Evolutionary conservation across 2,113 vertebrate species (phyloP).

Genomic region (Ceratotherium simum): DNA sequence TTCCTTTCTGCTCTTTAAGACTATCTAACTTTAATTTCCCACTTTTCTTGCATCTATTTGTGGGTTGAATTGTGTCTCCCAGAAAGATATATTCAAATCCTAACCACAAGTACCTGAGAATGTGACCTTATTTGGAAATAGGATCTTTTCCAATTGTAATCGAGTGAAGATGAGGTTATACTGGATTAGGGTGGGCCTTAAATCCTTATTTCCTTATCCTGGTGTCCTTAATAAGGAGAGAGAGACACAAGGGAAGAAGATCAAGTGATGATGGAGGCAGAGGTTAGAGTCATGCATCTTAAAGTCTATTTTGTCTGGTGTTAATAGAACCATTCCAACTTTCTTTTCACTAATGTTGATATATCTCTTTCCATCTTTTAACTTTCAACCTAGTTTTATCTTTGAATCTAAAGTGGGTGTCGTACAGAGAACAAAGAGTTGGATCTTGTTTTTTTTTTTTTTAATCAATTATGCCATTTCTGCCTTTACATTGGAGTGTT

Average conservation of each 20-base stretch:
- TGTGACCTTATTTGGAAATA: background rate
- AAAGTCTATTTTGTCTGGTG: background rate
- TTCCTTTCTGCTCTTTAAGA: background rate
- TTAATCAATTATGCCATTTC: background rate
- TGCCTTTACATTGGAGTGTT: background rate
- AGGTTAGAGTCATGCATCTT: background rate
- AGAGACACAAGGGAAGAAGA: background rate
- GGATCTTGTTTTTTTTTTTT: background rate
- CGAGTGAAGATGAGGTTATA: background rate
- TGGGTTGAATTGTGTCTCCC: background rate
- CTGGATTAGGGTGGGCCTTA: background rate
- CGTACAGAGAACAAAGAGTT: background rate
- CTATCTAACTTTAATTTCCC: background rate
- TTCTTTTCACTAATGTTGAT: no score
- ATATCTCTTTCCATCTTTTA: background rate
- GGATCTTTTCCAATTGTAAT: background rate
- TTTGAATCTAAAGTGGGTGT: background rate
- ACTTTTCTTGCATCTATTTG: background rate
- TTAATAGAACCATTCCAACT: background rate
- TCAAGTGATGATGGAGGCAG: background rate
- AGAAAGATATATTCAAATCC: background rate
- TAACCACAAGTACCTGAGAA: background rate
- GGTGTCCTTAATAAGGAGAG: background rate
- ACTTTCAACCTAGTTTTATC: background rate
- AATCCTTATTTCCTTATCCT: background rate